A percentile compares a stretch with the other conserved stretches of the same genome.
phyloP scores from a whole-genome alignment of 2,113 vertebrate genomes.

The Cololabis saira region DNA sequence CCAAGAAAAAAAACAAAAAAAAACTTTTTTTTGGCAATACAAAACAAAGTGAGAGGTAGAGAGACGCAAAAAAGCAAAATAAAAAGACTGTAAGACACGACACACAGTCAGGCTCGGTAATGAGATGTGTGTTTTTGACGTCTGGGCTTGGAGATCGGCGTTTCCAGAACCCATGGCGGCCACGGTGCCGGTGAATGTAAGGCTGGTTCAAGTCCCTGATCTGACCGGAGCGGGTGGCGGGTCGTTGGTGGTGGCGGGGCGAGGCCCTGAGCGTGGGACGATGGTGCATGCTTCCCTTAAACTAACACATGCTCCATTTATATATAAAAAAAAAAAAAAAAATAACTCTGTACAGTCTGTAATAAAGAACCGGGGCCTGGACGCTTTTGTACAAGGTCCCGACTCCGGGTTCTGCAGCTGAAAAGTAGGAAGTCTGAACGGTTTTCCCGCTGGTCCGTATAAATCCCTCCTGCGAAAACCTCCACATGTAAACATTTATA shows the following conservation, averaged over 20 bases:
- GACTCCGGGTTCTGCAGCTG: conserved; percentile 34
- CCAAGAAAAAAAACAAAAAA: background rate
- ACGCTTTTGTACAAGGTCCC: conserved; percentile 61
- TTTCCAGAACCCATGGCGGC: conserved; percentile 55
- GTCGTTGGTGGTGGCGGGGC: conserved; percentile 40
- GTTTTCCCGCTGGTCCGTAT: conserved; percentile 62
- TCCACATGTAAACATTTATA: conserved; percentile 73
- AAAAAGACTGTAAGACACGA: conserved; percentile 14
- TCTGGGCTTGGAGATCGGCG: conserved; percentile 62
- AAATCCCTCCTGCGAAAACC: conserved; percentile 57
- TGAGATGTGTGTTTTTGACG: conserved; percentile 67
- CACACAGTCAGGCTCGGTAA: conserved; percentile 58
- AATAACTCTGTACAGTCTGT: conserved; percentile 14
- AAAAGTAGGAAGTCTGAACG: conserved; percentile 52
- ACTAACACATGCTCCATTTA: conserved; percentile 71
- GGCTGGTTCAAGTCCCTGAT: conserved; percentile 68
- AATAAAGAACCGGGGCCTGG: conserved; percentile 24
- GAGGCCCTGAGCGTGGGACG: conserved; percentile 74
- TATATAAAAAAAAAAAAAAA: conserved; percentile 4
- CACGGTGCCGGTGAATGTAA: conserved; percentile 52
- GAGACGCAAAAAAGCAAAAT: conserved; percentile 42
- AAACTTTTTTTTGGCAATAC: conserved; percentile 52
- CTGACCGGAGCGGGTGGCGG: conserved; percentile 39
- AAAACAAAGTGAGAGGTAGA: conserved; percentile 73
- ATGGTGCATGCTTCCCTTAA: conserved; percentile 70